These are phyloP conservation scores for Cheirogaleus medius DNA, from an alignment of 2,113 vertebrate genomes.

Conservation along the genomic window DNA sequence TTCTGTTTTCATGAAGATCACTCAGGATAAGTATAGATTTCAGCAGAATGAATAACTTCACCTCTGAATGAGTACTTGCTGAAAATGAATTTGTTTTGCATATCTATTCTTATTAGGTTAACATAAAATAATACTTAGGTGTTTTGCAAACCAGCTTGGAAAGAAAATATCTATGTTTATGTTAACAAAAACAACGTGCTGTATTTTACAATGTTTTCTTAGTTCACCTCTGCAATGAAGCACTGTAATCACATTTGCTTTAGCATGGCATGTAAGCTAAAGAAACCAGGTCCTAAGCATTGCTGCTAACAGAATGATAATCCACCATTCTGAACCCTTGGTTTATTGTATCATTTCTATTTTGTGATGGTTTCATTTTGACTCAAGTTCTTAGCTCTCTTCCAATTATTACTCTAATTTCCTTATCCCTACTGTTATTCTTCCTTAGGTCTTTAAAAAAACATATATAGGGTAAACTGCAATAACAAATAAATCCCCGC, in stretches of 20 bases:
- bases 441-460: neutral
- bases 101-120: constrained; percentile 4
- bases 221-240: neutral
- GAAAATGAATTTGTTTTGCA: constrained; percentile 37
- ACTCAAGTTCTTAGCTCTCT: neutral
- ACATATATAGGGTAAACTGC: neutral
- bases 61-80: neutral
- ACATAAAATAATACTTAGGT: neutral
- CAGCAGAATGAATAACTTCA: neutral
- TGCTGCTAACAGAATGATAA: neutral
- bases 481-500: neutral
- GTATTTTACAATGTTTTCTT: neutral
- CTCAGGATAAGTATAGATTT: constrained; percentile 26
- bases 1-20: neutral
- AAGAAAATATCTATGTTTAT: neutral
- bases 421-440: neutral
- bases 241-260: neutral
- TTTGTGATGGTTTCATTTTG: constrained; percentile 3
- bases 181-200: neutral
- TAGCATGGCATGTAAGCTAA: neutral
- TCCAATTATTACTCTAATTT: neutral
- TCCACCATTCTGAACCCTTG: neutral
- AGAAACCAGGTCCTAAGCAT: neutral
- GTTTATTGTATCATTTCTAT: neutral
- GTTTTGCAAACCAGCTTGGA: neutral